A percentile compares a stretch with the other conserved stretches of the same genome.
Conservation (phyloP, 2,797 vertebrate genomes). For the Artibeus jamaicensis region DNA sequence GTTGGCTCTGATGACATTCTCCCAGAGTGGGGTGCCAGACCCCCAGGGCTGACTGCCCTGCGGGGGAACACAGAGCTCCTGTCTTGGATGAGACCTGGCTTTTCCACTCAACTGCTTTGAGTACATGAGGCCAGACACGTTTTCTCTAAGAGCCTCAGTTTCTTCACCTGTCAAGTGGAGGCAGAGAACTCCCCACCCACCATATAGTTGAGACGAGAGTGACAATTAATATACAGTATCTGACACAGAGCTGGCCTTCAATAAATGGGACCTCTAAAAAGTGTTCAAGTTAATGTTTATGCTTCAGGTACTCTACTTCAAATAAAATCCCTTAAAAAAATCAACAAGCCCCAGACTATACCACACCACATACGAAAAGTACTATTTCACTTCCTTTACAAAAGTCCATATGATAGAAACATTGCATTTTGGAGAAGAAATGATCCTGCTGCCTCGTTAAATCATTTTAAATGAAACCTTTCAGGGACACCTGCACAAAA, state of each 20-base stretch:
- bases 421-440: slow-evolving; percentile 59
- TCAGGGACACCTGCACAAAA: slow-evolving; percentile 35
- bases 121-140: background rate
- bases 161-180: background rate
- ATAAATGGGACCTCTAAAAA: slow-evolving; percentile 34
- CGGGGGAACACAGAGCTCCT: background rate
- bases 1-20: background rate
- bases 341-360: slow-evolving; percentile 21
- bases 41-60: background rate
- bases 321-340: slow-evolving; percentile 49
- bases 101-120: background rate
- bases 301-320: background rate
- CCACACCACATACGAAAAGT: slow-evolving; percentile 63
- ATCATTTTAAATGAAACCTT: slow-evolving; percentile 65
- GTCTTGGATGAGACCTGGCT: background rate
- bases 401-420: slow-evolving; percentile 50
- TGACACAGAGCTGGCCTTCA: background rate
- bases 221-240: background rate
- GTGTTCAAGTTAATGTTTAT: slow-evolving; percentile 30
- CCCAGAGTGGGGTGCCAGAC: background rate
- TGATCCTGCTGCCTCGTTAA: slow-evolving; percentile 20
- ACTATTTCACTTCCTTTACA: slow-evolving; percentile 48
- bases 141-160: background rate
- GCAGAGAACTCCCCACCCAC: background rate
- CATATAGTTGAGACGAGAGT: background rate